Base-by-base conservation (phyloP, 2,113 vertebrate genomes). In the Vireo altiloquus region DNA sequence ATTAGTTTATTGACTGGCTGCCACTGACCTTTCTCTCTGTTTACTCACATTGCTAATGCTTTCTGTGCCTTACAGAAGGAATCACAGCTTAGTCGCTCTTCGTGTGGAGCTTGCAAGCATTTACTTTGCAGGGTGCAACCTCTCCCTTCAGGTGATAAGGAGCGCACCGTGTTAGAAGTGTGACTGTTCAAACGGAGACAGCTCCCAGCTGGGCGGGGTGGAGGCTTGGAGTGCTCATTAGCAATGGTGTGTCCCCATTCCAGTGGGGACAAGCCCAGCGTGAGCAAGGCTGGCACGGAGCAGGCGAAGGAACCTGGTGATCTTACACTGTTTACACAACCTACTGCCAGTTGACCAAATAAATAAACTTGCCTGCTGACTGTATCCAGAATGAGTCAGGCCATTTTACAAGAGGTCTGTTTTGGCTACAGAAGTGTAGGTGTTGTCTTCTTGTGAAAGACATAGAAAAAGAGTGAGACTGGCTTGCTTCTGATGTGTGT, bases 131-230 rank as follows among this genome's bases (percentile, higher is more conserved):
- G 33, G 1, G 3, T 33, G 50, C 63, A 82, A 54, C 71, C 59
- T 79, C 63, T 82, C 54, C 75, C 77, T 49, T 44, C 6, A 16
- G 71, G 82, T 52, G 90, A 33, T 79, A 76, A 53, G 85, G 49
- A 61, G 76, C 66, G 33, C 25, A 5, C 27, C 3, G 27, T 8
- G 24, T 25, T 31, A 6, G 30, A 28, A 53, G 37, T 5, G 49
- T 9, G n/a, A 23, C 27, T 23, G 0, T 3, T 82, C 44, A 23
- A 24, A 11, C 12, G 1, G 3, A 13, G 54, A 1, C 8, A 7
- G 77, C 49, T 76, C 46, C 63, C 11, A 2, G 19, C 11, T 15
- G 35, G 22, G 65, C 61, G 21, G 63, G 66, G 57, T 30, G 54
- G 82, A 46, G 85, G 50, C 22, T n/a, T 2, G 13, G 21, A 50